A percentile compares a stretch with the other conserved stretches of the same genome.
Evolutionary conservation across 2,113 vertebrate genomes (phyloP).

Genomic region (Phainopepla nitens): DNA sequence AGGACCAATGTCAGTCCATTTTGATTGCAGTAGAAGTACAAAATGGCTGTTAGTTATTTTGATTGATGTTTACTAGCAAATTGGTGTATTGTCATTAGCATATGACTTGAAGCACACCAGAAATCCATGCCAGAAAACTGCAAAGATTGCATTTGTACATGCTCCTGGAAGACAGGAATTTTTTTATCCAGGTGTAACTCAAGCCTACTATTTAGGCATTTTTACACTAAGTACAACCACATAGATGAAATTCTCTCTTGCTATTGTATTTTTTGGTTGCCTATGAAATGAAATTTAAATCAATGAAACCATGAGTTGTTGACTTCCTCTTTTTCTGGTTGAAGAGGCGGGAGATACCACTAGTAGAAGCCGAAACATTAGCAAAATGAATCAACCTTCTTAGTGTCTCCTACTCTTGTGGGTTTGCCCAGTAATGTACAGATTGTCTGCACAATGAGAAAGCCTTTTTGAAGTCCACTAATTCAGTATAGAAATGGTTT

Average conservation of each 20-base stretch:
- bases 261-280: not conserved
- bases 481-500: not conserved
- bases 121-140: not conserved
- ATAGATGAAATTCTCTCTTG: not conserved
- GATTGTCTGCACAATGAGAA: not conserved
- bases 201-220: not conserved
- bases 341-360: not conserved
- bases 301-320: not conserved
- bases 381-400: not conserved
- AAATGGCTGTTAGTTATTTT: not conserved
- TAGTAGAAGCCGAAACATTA: not conserved
- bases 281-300: not conserved
- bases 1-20: not conserved
- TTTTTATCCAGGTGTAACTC: not conserved
- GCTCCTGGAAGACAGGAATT: not conserved
- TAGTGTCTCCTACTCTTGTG: not conserved
- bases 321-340: not conserved
- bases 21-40: not conserved
- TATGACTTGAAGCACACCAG: not conserved
- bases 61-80: not conserved
- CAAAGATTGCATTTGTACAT: not conserved
- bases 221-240: not conserved
- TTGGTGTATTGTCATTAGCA: not conserved
- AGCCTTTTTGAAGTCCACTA: not conserved
- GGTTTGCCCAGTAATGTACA: not conserved